These are phyloP conservation scores for Fragum whitleyi DNA, from an alignment of 2,888 invertebrate genomes.

Conservation along the genomic window DNA sequence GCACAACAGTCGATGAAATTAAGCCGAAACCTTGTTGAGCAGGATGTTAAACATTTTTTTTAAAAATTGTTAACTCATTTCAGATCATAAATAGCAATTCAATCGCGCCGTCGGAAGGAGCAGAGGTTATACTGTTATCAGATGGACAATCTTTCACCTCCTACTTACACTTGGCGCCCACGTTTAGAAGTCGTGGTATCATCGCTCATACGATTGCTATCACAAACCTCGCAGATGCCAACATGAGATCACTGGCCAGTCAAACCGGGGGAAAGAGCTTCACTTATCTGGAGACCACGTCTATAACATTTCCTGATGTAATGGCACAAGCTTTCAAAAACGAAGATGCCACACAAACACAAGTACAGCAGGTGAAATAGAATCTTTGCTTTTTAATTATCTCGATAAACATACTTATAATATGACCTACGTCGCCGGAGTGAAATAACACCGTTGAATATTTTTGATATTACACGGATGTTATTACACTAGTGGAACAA, in stretches of 20 bases:
- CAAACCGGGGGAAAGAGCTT: conserved; percentile 16
- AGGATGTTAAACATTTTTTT: no score
- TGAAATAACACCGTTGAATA: no score
- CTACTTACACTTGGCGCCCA: not conserved
- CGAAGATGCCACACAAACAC: not conserved
- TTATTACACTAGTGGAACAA: no score
- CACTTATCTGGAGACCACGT: conserved; percentile 14
- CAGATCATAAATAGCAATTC: not conserved
- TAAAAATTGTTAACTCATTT: no score
- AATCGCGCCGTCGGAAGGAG: not conserved
- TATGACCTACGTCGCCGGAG: no score
- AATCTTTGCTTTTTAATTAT: no score
- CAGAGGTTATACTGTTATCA: conserved; percentile 29
- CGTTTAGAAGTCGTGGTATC: conserved; percentile 6
- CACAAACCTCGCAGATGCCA: not conserved
- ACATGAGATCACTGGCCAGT: not conserved
- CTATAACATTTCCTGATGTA: conserved; percentile 20
- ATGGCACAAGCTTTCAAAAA: not conserved
- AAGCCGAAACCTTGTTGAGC: no score
- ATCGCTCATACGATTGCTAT: conserved; percentile 13
- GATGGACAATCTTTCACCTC: conserved; percentile 6
- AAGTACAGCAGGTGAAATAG: not conserved
- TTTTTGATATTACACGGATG: no score
- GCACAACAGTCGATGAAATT: no score
- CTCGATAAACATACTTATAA: no score